Evolutionary conservation across 2,797 vertebrate species (phyloP).

Genomic region (Acanthornis magna): DNA sequence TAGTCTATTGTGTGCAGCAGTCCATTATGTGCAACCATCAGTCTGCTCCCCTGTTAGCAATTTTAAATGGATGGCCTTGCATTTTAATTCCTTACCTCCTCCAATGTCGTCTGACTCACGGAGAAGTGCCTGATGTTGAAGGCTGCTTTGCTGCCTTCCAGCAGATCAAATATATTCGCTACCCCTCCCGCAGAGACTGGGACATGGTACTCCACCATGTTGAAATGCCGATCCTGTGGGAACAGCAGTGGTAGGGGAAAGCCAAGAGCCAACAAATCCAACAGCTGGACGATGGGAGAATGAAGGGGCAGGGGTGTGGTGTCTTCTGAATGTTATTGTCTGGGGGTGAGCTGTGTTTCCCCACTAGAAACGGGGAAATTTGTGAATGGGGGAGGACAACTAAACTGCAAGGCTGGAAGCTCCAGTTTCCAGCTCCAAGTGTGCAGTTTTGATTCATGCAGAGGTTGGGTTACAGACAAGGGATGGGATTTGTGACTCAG

Average conservation of each 20-base stretch:
- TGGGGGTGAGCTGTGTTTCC: neutral
- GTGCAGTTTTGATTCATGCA: neutral
- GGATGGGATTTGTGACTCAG: neutral
- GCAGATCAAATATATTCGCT: conserved; percentile 92
- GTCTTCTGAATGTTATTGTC: neutral
- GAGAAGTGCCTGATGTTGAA: conserved; percentile 96
- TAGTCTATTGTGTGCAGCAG: conserved; percentile 17
- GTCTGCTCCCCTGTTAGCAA: conserved; percentile 8
- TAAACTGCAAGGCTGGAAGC: neutral
- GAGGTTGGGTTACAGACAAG: neutral
- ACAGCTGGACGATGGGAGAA: neutral
- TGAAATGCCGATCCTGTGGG: conserved; percentile 87
- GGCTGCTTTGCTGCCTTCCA: conserved; percentile 87
- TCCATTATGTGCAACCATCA: conserved; percentile 6
- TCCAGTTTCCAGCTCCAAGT: neutral
- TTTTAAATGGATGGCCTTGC: conserved; percentile 29
- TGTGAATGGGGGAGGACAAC: neutral
- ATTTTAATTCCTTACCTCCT: conserved; percentile 85
- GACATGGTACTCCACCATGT: conserved; percentile 91
- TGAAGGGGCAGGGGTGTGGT: neutral
- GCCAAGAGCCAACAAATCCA: neutral
- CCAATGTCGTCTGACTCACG: conserved; percentile 94
- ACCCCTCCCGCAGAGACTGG: conserved; percentile 91
- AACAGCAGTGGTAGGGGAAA: neutral
- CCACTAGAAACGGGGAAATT: neutral